Evolutionary conservation across 2,797 vertebrate genomes (phyloP).

Genomic region (Tenualosa thibaudeaui): DNA sequence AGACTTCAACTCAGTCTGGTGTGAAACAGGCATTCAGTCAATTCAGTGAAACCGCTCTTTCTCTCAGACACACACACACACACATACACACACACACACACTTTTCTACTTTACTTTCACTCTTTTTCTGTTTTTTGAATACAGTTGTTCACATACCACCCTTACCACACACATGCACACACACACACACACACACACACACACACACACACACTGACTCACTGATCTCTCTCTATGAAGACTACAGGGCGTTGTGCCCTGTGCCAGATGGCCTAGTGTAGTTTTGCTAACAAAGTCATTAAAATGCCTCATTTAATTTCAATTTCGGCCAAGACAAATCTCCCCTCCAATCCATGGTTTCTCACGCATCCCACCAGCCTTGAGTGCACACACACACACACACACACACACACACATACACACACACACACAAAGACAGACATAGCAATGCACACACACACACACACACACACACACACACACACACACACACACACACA

Average conservation of each 20-base stretch:
- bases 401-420: slow-evolving; percentile 29
- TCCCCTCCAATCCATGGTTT: slow-evolving; percentile 49
- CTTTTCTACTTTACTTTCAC: neutral
- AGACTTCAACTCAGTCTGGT: neutral
- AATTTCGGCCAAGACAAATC: slow-evolving; percentile 61
- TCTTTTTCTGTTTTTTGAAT: neutral
- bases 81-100: neutral
- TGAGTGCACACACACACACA: slow-evolving; percentile 27
- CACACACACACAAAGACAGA: neutral
- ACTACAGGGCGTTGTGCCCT: slow-evolving; percentile 35
- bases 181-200: neutral
- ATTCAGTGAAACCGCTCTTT: neutral
- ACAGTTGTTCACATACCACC: neutral
- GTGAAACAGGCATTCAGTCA: neutral
- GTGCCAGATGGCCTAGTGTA: slow-evolving; percentile 50
- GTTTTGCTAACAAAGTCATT: slow-evolving; percentile 62
- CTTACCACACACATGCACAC: neutral
- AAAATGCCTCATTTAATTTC: slow-evolving; percentile 68
- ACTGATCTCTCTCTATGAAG: slow-evolving; percentile 30
- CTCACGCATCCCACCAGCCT: slow-evolving; percentile 31
- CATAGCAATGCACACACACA: neutral
- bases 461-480: neutral
- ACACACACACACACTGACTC: neutral
- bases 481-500: too few relatives aligned
- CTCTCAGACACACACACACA: neutral